Base-by-base conservation (phyloP, 2,797 vertebrate species). In the Sebastiscus tertius region DNA sequence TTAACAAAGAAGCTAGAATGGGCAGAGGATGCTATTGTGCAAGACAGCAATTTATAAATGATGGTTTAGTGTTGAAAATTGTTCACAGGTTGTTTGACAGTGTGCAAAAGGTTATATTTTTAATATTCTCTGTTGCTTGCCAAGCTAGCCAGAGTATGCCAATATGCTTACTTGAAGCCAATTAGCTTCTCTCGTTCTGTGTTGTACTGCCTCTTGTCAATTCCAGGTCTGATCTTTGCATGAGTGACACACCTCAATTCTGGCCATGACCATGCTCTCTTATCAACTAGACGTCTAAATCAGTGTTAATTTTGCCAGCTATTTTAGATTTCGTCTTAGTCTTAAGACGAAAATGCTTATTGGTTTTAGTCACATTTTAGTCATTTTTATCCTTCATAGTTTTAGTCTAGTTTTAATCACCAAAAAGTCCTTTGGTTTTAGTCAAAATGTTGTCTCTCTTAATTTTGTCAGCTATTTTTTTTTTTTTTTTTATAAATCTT, bases 1-100 rank as follows among this genome's bases (percentile, higher is more conserved):
- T 76, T 80, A 24, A 61, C 72, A 61, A 52, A 80, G 56, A 62
- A 9, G 18, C 72, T 63, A 12, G 24, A 78, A 75, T 52, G 22
- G 31, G 9, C 71, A 71, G 39, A 58, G 27, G 54, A 62, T 62
- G 34, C 58, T 55, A 56, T 64, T 84, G 24, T 61, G 22, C 16
- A 65, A 52, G 75, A 71, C 60, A 72, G 55, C 65, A 39, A 27
- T 77, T 56, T 67, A 77, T 60, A 61, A 81, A 61, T 79, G 20
- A 72, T 75, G 36, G 54, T 59, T 77, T 2, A 1, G 20, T 27
- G 18, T 42, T 34, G 7, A 16, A 63, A 55, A 60, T 27, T 36
- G 62, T 58, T 75, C 31, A 60, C 14, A 29, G 1, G 16, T 39
- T 72, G 16, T 69, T 33, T 39, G 27, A 58, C 18, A 12, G 29